These are phyloP conservation scores for Brachylomia viminalis DNA, from an alignment of 2,888 invertebrate species.

Conservation along the genomic window DNA sequence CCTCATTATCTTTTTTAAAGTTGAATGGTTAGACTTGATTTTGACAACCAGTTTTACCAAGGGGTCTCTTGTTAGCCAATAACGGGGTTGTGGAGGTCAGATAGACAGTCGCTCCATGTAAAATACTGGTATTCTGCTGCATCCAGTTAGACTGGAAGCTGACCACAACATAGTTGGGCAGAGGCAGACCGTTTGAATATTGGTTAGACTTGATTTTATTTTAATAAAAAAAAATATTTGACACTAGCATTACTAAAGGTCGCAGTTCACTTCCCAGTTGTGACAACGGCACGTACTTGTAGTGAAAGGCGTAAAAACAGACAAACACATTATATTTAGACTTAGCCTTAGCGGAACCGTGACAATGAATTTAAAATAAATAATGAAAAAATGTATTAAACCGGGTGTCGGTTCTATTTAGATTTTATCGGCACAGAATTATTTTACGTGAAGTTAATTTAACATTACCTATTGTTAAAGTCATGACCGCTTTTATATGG, in stretches of 20 bases:
- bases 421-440: constrained; percentile 22
- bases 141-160: neutral
- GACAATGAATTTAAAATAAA: constrained; percentile 14
- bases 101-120: neutral
- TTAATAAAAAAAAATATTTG: neutral
- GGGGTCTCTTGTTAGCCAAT: no score
- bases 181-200: neutral
- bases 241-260: constrained; percentile 15
- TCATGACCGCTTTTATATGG: neutral
- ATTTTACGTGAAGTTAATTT: constrained; percentile 7
- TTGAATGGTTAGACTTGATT: no score
- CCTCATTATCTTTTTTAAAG: no score
- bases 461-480: constrained; percentile 11
- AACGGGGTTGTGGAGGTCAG: neutral
- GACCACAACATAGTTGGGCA: neutral
- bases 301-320: constrained; percentile 37
- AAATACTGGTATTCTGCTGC: neutral
- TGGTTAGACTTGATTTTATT: no score
- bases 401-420: neutral
- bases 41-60: neutral
- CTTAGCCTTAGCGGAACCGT: constrained; percentile 4
- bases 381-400: constrained; percentile 22
- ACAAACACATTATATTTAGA: constrained; percentile 25
- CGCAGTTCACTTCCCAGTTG: constrained; percentile 33
- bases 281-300: constrained; percentile 25